Evolutionary conservation across 2,113 vertebrate genomes (phyloP).

Genomic region (Nibea coibor): DNA sequence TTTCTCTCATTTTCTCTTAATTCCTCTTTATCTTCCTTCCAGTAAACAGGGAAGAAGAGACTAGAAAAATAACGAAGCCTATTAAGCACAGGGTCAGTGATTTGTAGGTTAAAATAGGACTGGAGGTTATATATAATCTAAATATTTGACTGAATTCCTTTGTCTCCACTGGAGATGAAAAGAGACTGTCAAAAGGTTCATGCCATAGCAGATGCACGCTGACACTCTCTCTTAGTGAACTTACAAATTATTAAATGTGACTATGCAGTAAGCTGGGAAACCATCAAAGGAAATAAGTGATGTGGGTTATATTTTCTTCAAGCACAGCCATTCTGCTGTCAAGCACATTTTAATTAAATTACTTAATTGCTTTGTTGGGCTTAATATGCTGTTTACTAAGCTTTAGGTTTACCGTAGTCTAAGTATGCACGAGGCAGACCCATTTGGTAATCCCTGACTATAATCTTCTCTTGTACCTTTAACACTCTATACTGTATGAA

Average conservation of each 20-base stretch:
- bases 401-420: neutral
- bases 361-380: neutral
- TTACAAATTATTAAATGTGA: neutral
- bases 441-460: conserved; percentile 1
- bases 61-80: no score
- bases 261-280: neutral
- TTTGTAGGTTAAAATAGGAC: neutral
- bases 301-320: neutral
- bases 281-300: neutral
- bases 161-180: neutral
- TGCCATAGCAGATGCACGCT: neutral
- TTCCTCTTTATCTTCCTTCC: neutral
- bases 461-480: neutral
- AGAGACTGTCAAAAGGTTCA: neutral
- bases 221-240: neutral
- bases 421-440: neutral
- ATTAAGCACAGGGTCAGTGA: neutral
- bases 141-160: neutral
- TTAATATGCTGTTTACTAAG: neutral
- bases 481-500: neutral
- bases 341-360: neutral
- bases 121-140: no score
- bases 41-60: neutral
- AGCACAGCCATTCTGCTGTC: neutral
- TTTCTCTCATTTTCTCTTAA: neutral